A percentile compares a stretch with the other conserved stretches of the same genome.
phyloP scores from a whole-genome alignment of 1,140 invertebrate species.

The Zaprionus vittiger region DNA sequence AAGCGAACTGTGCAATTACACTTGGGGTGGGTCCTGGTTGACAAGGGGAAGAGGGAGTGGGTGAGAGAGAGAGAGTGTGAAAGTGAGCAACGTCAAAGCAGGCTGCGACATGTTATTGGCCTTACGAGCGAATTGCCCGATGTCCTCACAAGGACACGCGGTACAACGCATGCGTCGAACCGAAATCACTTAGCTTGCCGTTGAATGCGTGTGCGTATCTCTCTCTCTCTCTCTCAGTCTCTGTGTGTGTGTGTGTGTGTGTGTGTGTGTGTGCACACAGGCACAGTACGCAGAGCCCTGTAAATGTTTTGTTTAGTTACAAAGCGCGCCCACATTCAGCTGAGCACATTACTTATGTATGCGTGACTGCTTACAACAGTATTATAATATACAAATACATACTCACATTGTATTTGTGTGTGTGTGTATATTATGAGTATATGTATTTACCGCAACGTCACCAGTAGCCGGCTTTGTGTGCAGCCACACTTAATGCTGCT shows the following conservation, averaged over 20 bases:
- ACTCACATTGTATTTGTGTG: constrained; percentile 6
- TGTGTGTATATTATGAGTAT: constrained; percentile 15
- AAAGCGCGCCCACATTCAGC: neutral
- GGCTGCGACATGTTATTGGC: constrained; percentile 38
- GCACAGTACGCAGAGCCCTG: neutral
- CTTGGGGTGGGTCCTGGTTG: neutral
- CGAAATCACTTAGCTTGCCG: constrained; percentile 29
- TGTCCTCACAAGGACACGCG: constrained; percentile 68
- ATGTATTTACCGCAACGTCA: constrained; percentile 1
- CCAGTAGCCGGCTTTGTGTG: constrained; percentile 2
- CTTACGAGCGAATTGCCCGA: constrained; percentile 24
- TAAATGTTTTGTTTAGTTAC: constrained; percentile 5
- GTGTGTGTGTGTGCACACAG: constrained; percentile 3
- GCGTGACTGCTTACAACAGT: constrained; percentile 2
- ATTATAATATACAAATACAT: neutral
- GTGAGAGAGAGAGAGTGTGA: neutral
- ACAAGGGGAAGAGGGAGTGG: neutral
- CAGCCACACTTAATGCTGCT: neutral
- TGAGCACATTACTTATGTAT: constrained; percentile 8
- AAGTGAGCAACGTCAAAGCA: constrained; percentile 41
- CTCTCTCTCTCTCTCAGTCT: neutral
- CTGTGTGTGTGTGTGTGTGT: constrained; percentile 4
- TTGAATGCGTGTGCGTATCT: constrained; percentile 7
- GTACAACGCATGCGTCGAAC: constrained; percentile 45
- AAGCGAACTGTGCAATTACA: constrained; percentile 1